Evolutionary conservation across 2,888 invertebrate genomes (phyloP).

Genomic region (Gymnoscelis rufifasciata): DNA sequence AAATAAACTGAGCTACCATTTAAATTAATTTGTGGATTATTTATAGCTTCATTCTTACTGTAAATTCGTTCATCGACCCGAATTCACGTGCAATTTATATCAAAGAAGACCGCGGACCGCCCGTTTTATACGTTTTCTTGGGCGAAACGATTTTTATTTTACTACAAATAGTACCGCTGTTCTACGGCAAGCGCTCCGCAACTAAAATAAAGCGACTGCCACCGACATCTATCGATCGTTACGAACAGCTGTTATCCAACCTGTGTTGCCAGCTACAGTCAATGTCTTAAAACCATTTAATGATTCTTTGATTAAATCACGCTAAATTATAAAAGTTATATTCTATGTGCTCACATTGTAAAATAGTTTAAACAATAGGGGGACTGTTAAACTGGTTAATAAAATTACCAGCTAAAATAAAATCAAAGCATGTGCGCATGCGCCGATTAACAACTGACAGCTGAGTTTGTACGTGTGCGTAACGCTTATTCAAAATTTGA

Average conservation of each 20-base stretch:
- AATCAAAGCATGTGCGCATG: slow-evolving; percentile 25
- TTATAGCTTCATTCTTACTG: slow-evolving; percentile 43
- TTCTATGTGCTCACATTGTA: background rate
- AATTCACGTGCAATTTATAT: slow-evolving; percentile 47
- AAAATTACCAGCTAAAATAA: background rate
- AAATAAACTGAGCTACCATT: slow-evolving; percentile 22
- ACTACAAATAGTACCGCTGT: slow-evolving; percentile 75
- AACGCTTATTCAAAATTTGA: slow-evolving; percentile 24
- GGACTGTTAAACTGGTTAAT: no score
- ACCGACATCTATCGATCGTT: slow-evolving; percentile 77
- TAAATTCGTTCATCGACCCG: slow-evolving; percentile 59
- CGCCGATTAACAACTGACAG: slow-evolving; percentile 14
- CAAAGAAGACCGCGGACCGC: slow-evolving; percentile 58
- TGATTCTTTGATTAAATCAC: background rate
- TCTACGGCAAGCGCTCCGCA: slow-evolving; percentile 39
- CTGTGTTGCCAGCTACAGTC: slow-evolving; percentile 47
- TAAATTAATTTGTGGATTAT: slow-evolving; percentile 38
- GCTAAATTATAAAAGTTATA: background rate
- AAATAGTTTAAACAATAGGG: no score
- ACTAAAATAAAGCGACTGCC: slow-evolving; percentile 75
- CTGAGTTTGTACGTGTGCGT: slow-evolving; percentile 17
- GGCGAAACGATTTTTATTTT: slow-evolving; percentile 61
- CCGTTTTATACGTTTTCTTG: slow-evolving; percentile 53
- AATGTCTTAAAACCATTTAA: background rate
- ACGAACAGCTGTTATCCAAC: slow-evolving; percentile 56